A percentile compares a stretch with the other conserved stretches of the same genome.
phyloP scores from a whole-genome alignment of 2,888 invertebrate species.

The Chironomus tentans region DNA sequence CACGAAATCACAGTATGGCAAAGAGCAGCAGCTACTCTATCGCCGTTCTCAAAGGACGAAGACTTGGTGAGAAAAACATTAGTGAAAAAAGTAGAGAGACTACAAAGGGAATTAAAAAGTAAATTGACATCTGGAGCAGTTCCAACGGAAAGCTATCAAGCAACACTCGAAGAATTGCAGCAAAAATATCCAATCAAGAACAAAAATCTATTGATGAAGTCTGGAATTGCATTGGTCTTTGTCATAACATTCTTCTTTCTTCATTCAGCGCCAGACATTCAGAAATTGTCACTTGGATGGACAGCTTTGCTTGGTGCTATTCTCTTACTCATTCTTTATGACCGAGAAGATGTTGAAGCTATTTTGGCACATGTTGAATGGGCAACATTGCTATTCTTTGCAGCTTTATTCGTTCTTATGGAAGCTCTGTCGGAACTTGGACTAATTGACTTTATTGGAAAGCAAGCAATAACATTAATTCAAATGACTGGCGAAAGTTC shows the following conservation, averaged over 20 bases:
- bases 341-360: slow-evolving; percentile 63
- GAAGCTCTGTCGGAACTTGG: slow-evolving; percentile 69
- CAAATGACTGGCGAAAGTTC: slow-evolving; percentile 45
- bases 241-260: slow-evolving; percentile 55
- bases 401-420: slow-evolving; percentile 73
- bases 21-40: slow-evolving; percentile 58
- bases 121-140: slow-evolving; percentile 44
- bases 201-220: slow-evolving; percentile 49
- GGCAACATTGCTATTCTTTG: slow-evolving; percentile 75
- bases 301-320: slow-evolving; percentile 57
- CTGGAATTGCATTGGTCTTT: slow-evolving; percentile 46
- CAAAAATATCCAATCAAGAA: slow-evolving; percentile 52
- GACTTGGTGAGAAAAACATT: slow-evolving; percentile 61
- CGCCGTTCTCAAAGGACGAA: slow-evolving; percentile 69
- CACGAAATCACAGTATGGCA: slow-evolving; percentile 73
- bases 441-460: slow-evolving; percentile 58
- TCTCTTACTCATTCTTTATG: slow-evolving; percentile 60
- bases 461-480: slow-evolving; percentile 45
- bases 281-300: slow-evolving; percentile 54
- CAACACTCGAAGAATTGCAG: slow-evolving; percentile 44
- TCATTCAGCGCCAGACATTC: slow-evolving; percentile 50
- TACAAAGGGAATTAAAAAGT: slow-evolving; percentile 48
- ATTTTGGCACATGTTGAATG: slow-evolving; percentile 71
- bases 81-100: slow-evolving; percentile 56
- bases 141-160: slow-evolving; percentile 46